phyloP scores from a whole-genome alignment of 2,888 invertebrate species.

The Lycocerus yunnanus region DNA sequence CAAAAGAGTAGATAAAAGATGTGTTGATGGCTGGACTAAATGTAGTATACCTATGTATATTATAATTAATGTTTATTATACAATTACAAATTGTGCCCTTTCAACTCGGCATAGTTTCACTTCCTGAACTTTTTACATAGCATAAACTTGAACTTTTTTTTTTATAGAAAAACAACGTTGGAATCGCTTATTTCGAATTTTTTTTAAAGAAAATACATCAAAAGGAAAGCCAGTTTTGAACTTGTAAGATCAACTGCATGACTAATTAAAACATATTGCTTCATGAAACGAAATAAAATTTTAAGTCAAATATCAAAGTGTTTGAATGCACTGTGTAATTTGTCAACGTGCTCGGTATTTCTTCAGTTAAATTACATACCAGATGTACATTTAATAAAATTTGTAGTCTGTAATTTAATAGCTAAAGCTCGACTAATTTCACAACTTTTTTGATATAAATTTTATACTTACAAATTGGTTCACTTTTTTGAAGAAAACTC shows the following conservation, averaged over 20 bases:
- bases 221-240: constrained; percentile 30
- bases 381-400: constrained; percentile 25
- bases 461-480: background rate
- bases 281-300: constrained; percentile 36
- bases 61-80: background rate
- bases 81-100: background rate
- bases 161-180: background rate
- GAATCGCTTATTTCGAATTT: background rate
- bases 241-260: constrained; percentile 43
- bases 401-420: background rate
- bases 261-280: constrained; percentile 48
- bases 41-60: too few relatives aligned
- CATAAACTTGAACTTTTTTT: background rate
- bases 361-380: constrained; percentile 21
- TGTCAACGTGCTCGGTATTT: constrained; percentile 39
- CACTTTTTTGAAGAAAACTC: background rate
- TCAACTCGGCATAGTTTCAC: background rate
- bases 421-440: background rate
- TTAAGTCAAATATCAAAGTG: constrained; percentile 43
- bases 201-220: constrained; percentile 7
- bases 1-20: too few relatives aligned
- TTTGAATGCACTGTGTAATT: constrained; percentile 42
- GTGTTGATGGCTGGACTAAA: too few relatives aligned
- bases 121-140: background rate
- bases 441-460: background rate